Conservation (phyloP, 2,888 invertebrate genomes). For the Drosophila multiciliata region DNA sequence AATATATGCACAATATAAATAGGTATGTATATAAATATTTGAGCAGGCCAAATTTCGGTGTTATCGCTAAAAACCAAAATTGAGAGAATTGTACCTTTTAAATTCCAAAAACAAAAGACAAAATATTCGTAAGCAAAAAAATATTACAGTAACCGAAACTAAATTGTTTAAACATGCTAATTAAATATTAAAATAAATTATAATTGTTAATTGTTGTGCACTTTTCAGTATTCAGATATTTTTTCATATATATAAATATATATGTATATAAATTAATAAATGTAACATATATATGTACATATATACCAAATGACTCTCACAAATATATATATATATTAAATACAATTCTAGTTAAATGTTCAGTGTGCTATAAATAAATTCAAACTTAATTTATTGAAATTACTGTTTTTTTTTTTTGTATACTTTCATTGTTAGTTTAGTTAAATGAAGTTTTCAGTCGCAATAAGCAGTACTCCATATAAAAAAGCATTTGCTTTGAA, state of each 20-base stretch:
- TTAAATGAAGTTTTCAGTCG: neutral
- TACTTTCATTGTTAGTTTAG: neutral
- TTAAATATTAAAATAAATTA: conserved; percentile 28
- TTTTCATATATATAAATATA: conserved; percentile 31
- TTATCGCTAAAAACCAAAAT: conserved; percentile 33
- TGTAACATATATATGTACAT: conserved; percentile 45
- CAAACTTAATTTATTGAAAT: conserved; percentile 59
- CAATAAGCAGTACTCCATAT: neutral
- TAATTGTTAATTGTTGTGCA: conserved; percentile 59
- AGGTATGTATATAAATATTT: conserved; percentile 1
- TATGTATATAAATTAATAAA: conserved; percentile 32
- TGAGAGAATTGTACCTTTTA: conserved; percentile 76
- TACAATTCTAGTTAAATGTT: conserved; percentile 63
- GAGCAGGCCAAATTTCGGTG: conserved; percentile 47
- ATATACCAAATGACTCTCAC: conserved; percentile 48
- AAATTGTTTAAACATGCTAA: conserved; percentile 43
- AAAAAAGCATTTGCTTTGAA: neutral
- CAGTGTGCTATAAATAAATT: conserved; percentile 71
- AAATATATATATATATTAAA: conserved; percentile 27
- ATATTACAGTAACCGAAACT: conserved; percentile 48
- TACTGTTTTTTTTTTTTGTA: neutral
- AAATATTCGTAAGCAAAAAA: conserved; percentile 29
- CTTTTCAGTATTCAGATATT: conserved; percentile 26
- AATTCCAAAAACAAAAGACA: conserved; percentile 35
- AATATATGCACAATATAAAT: conserved; percentile 6